A percentile compares a stretch with the other conserved stretches of the same genome.
Conservation (phyloP, 1,140 invertebrate genomes). For the Pinna nobilis region DNA sequence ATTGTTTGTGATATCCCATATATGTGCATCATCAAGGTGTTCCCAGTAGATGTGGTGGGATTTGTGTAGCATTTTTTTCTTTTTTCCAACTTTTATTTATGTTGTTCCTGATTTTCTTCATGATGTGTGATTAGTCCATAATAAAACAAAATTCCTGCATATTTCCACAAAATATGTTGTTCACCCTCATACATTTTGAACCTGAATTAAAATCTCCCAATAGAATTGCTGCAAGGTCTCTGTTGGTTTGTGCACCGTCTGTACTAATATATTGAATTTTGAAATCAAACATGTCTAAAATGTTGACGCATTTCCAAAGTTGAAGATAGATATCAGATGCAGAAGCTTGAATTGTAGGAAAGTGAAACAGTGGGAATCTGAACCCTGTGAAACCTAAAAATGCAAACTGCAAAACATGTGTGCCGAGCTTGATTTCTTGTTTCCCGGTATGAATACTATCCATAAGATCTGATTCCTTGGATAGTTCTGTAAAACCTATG, state of each 20-base stretch:
- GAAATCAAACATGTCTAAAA: slow-evolving; percentile 22
- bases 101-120: slow-evolving; percentile 39
- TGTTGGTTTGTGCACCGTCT: slow-evolving; percentile 34
- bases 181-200: not conserved
- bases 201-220: not conserved
- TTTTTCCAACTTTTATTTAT: slow-evolving; percentile 2
- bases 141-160: slow-evolving; percentile 13
- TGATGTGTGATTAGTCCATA: slow-evolving; percentile 35
- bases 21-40: slow-evolving; percentile 30
- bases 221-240: not conserved
- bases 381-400: slow-evolving; percentile 39
- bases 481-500: slow-evolving; percentile 22
- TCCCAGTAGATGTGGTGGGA: slow-evolving; percentile 30
- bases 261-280: slow-evolving; percentile 25
- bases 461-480: not conserved
- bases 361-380: slow-evolving; percentile 37
- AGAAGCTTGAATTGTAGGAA: slow-evolving; percentile 6
- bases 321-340: slow-evolving; percentile 23
- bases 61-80: not conserved
- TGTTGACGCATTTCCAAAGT: slow-evolving; percentile 32
- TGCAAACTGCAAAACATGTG: slow-evolving; percentile 34
- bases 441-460: slow-evolving; percentile 7
- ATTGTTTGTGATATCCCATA: slow-evolving; percentile 31
- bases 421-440: slow-evolving; percentile 13
- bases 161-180: not conserved